Percentiles rank a stretch among this genome's conserved stretches.
Conservation (phyloP, 1,140 invertebrate species). For the Mycetomoellerius zeteki region DNA sequence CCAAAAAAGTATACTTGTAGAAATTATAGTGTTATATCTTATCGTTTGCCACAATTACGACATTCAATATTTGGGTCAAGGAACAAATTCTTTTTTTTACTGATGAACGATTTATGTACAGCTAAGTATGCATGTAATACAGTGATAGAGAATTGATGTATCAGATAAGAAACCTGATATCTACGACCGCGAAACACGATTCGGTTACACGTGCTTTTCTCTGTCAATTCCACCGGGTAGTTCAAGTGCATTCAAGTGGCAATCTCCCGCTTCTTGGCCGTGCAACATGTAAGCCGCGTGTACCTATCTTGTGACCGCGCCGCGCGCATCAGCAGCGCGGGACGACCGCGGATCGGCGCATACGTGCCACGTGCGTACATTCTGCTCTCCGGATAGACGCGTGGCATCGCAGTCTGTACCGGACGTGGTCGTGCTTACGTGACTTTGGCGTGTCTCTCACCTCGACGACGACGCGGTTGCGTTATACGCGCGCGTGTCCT, state of each 20-base stretch:
- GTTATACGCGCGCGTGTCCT: constrained; percentile 25
- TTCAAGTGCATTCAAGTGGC: neutral
- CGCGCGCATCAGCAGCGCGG: constrained; percentile 41
- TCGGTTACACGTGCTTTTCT: neutral
- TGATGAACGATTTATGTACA: neutral
- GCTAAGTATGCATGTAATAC: neutral
- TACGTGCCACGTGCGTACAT: constrained; percentile 67
- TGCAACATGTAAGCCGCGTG: constrained; percentile 8
- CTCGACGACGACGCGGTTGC: neutral
- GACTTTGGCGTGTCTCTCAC: constrained; percentile 41
- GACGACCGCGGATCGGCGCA: constrained; percentile 56
- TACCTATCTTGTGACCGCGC: neutral
- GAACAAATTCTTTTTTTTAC: neutral
- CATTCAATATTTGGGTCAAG: constrained; percentile 3
- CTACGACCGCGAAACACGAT: constrained; percentile 4
- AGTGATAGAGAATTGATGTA: neutral
- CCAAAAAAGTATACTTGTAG: no score
- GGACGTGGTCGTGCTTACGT: constrained; percentile 67
- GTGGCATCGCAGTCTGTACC: constrained; percentile 82
- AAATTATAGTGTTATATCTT: neutral
- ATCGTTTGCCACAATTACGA: neutral
- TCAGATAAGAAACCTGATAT: constrained; percentile 15
- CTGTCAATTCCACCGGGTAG: neutral
- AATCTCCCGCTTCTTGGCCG: neutral
- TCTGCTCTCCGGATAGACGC: constrained; percentile 83